Base-by-base conservation (phyloP, 2,797 vertebrate genomes). In the Fratercula arctica region DNA sequence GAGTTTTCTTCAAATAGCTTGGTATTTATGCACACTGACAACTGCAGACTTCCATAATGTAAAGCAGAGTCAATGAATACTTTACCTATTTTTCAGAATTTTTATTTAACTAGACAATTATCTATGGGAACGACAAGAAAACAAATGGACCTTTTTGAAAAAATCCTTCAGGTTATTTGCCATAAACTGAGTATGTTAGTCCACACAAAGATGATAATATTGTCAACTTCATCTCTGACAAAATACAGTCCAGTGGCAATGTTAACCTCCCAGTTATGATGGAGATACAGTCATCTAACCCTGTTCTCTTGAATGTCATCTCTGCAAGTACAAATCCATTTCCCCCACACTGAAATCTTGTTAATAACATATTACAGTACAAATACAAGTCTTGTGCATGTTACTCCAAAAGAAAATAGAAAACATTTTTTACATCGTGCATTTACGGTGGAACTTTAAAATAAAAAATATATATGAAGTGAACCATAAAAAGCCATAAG, bases 371-470 rank as follows among this genome's bases (percentile, higher is more conserved):
- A 29, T 31, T 84, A 57, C 10, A 81, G 23, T 35, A 73, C 7
- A 45, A 83, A 86, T 54, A n/a, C 2, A 68, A 51, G 18, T 37
- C n/a, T 84, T 41, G 23, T 28, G 26, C 11, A 13, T 4, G 1
- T 37, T 60, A 33, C 46, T 81, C 41, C 61, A 74, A 66, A 77
- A 87, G 11, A 64, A 69, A 84, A 56, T 2, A 75, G 29, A 87
- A 89, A 81, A 57, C 41, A 48, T 76, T 86, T 86, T 83, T 20
- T 4, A 80, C 68, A 80, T 45, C 46, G 50, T 35, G 33, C n/a
- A 73, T 66, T 73, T 91, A 68, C 16, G 59, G 46, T 19, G 23
- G 31, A 79, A 85, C 68, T 92, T 91, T 18, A 63, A 94, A 78
- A 63, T 59, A 25, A 84, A 59, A 64, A 56, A 50, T 41, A 43